These are phyloP conservation scores for Macrotus californicus DNA, from an alignment of 2,113 vertebrate species.

Conservation along the genomic window DNA sequence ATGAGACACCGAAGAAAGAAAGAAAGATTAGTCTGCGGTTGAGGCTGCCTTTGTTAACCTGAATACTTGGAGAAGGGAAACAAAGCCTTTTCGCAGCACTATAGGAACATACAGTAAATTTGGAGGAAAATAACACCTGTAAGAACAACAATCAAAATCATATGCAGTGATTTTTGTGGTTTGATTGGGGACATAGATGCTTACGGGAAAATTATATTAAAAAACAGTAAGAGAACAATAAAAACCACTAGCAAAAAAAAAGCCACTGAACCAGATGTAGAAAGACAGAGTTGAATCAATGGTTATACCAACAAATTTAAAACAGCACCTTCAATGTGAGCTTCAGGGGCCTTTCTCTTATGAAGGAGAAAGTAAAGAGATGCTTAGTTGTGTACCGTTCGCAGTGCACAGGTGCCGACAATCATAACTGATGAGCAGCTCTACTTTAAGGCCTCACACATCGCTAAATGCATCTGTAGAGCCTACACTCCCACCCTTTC, in stretches of 20 bases:
- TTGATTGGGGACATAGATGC: neutral
- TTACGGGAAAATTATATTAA: neutral
- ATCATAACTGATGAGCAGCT: neutral
- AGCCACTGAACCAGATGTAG: neutral
- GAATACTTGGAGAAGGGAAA: conserved; percentile 27
- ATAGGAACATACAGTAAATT: conserved; percentile 35
- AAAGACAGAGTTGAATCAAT: neutral
- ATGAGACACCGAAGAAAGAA: conserved; percentile 41
- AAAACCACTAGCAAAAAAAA: neutral
- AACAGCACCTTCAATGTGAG: neutral
- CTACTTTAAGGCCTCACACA: neutral
- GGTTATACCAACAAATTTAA: neutral
- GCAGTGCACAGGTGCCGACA: neutral
- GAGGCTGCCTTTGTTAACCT: conserved; percentile 46
- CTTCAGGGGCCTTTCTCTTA: neutral
- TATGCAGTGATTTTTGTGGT: neutral
- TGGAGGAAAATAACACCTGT: conserved; percentile 58
- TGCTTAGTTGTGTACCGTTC: neutral
- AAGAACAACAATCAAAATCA: neutral
- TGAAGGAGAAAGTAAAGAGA: conserved; percentile 34
- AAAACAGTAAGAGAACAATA: neutral
- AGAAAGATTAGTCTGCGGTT: conserved; percentile 50
- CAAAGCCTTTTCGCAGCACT: conserved; percentile 29
- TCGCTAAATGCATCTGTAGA: neutral
- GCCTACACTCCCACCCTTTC: neutral